Base-by-base conservation (phyloP, 2,797 vertebrate species). In the Halcyon chelicuti region DNA sequence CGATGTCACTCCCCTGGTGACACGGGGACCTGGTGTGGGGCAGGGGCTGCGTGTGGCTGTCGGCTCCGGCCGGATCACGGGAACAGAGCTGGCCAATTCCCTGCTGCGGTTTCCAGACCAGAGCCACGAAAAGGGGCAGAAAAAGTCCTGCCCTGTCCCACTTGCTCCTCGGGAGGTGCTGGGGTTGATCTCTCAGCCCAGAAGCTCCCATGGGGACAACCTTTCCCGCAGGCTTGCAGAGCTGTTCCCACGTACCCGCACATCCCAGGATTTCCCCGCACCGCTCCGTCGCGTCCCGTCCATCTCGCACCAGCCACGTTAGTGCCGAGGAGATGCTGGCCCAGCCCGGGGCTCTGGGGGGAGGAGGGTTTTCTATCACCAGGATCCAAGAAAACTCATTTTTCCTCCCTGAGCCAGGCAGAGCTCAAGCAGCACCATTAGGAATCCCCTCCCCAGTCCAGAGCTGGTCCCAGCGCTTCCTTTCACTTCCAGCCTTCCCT, bases 381-480 rank as follows among this genome's bases (percentile, higher is more conserved):
- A 14, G 6, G 18, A 22, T 37, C 68, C 20, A 11, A 57, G 19
- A 42, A 37, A 58, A 12, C 5, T 19, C 29, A 0, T 47, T 63
- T 75, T 61, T 15, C 46, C 77, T n/a, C 13, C 54, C 60, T 1
- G 2, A 44, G 31, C 31, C 3, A 19, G 28, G 52, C 31, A n/a
- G 57, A 33, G 29, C 39, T 49, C 35, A 4, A 29, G 28, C 52
- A 18, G 14, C 2, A 2, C 12, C 15, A 13, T 31, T 2, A 2
- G 65, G 31, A 47, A 16, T 17, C n/a, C 75, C 6, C 23, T 49
- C 39, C 14, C 22, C 4, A 3, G 14, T 1, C 15, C 75, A 2
- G 39, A 33, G 49, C 84, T 4, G 19, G 2, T 28, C 20, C 54
- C 0, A 0, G 16, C 0, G 12, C 52, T 37, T 11, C 2, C 0